Evolutionary conservation across 2,797 vertebrate genomes (phyloP), one percentile per base, ranked within the genome.

Genomic region (Dendrocincla fuliginosa): DNA sequence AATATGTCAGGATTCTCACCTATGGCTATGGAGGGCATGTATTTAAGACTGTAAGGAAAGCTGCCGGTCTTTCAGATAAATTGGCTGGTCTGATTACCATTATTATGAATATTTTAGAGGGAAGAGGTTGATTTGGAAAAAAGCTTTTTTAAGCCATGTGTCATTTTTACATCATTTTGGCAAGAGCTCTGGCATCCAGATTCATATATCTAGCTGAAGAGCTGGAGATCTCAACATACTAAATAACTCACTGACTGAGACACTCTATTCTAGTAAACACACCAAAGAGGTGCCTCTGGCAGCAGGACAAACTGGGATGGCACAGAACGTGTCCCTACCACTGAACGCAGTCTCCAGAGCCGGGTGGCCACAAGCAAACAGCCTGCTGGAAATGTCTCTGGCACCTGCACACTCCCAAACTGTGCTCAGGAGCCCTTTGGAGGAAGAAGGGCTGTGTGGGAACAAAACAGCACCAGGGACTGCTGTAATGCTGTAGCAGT

Each of bases 61-160:
- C n/a, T 41, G 12, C 81, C 79, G 1, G 86, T 95, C 69, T n/a
- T 89, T 90, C 67, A 63, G 39, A 65, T 92, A 49, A 44, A 69
- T 76, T 47, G 89, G 12, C 44, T 88, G 41, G 12, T 68, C 19
- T 57, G 33, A 55, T 68, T 89, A 35, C 18, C 23, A 13, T 60
- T 82, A 11, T 55, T 71, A 13, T 67, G 60, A 50, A 52, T 83
- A 52, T 44, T 89, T 85, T 37, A 35, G 42, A 68, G 13, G 13
- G 33, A 9, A 71, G 85, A 95, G 60, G 5, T 46, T 91, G 33
- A 44, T 92, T 94, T 87, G 78, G 42, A 86, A 87, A 68, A 4
- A 0, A 60, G 8, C 19, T 75, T 83, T 94, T 82, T 57, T 67
- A 73, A 82, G 27, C 75, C 64, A 9, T 2, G 0, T 87, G 16